phyloP scores from a whole-genome alignment of 1,140 invertebrate genomes.

The Philaenus spumarius region DNA sequence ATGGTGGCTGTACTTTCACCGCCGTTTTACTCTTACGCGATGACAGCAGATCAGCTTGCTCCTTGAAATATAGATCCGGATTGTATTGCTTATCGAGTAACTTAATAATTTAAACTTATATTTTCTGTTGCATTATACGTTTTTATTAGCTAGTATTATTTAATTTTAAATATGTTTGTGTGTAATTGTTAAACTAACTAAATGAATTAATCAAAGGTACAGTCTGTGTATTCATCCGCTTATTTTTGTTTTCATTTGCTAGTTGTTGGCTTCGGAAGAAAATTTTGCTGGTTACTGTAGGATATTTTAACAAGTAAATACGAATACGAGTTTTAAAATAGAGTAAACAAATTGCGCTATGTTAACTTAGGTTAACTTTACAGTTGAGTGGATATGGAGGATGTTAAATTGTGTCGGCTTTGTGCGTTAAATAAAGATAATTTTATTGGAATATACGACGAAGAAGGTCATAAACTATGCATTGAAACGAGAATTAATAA shows the following conservation, averaged over 20 bases:
- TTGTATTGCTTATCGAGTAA: too few relatives aligned
- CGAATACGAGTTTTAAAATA: conserved; percentile 3
- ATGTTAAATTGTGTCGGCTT: conserved; percentile 21
- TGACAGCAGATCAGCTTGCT: too few relatives aligned
- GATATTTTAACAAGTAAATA: background rate
- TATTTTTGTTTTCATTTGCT: background rate
- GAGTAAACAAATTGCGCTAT: conserved; percentile 13
- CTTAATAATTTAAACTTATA: too few relatives aligned
- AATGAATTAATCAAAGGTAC: background rate
- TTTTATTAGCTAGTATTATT: too few relatives aligned
- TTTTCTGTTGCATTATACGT: too few relatives aligned
- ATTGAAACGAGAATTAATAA: conserved; percentile 43
- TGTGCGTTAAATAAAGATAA: conserved; percentile 22
- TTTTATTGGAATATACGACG: conserved; percentile 38
- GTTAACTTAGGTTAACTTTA: background rate
- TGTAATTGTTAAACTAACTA: background rate
- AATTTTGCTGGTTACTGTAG: conserved; percentile 20
- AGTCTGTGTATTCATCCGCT: conserved; percentile 5
- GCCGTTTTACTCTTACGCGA: too few relatives aligned
- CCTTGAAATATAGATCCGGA: too few relatives aligned
- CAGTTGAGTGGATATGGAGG: conserved; percentile 1
- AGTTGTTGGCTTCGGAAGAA: background rate
- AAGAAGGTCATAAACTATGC: conserved; percentile 40
- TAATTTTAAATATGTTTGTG: too few relatives aligned
- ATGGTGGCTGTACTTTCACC: too few relatives aligned